phyloP scores from a whole-genome alignment of 1,140 invertebrate species.

The Anoplolepis gracilipes region DNA sequence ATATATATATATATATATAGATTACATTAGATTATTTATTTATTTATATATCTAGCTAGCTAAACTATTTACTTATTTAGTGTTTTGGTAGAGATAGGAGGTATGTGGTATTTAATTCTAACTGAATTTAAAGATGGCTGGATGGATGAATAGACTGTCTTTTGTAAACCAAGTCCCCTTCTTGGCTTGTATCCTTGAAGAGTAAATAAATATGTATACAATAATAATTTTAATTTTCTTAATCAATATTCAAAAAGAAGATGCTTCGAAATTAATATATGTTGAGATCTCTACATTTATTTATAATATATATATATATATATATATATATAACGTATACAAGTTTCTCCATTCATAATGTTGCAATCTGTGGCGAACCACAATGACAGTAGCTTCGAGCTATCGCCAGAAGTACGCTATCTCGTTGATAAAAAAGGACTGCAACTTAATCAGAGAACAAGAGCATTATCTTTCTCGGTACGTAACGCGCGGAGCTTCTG shows the following conservation, averaged over 20 bases:
- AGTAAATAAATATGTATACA: too few species aligned
- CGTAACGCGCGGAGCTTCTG: constrained; percentile 19
- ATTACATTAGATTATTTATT: too few species aligned
- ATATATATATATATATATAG: too few species aligned
- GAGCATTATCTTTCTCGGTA: neutral
- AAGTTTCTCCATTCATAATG: neutral
- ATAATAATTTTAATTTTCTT: neutral
- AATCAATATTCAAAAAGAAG: neutral
- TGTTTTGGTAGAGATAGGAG: too few species aligned
- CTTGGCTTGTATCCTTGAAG: too few species aligned
- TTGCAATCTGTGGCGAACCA: neutral
- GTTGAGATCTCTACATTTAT: neutral
- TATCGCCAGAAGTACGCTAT: constrained; percentile 51
- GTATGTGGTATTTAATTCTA: too few species aligned
- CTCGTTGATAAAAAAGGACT: constrained; percentile 28
- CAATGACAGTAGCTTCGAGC: constrained; percentile 17
- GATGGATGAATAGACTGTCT: too few species aligned
- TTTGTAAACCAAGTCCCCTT: too few species aligned
- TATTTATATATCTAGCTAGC: too few species aligned
- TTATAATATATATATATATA: neutral
- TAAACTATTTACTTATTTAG: too few species aligned
- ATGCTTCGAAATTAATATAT: neutral
- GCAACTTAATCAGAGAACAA: constrained; percentile 36
- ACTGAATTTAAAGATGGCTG: too few species aligned
- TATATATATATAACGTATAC: neutral